Percentiles rank a stretch among this genome's conserved stretches.
phyloP scores from a whole-genome alignment of 1,140 invertebrate genomes.

The Bombyx mori region DNA sequence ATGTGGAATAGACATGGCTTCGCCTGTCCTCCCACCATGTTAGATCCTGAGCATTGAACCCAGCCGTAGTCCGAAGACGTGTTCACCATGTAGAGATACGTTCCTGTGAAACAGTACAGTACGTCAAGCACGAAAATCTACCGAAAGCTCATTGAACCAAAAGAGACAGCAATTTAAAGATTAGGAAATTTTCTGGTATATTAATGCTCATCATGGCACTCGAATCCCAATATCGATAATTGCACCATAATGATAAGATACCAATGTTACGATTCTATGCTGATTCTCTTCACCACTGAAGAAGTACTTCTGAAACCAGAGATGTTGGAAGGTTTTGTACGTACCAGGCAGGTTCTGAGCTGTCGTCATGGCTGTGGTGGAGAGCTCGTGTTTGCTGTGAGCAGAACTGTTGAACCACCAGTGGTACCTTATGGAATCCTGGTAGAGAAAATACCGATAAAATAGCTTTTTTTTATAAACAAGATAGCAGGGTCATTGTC shows the following conservation, averaged over 20 bases:
- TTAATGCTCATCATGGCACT: no score
- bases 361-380: constrained; percentile 24
- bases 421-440: constrained; percentile 48
- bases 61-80: constrained; percentile 82
- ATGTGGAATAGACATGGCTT: constrained; percentile 85
- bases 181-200: no score
- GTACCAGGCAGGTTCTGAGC: constrained; percentile 38
- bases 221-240: no score
- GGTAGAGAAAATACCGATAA: not conserved
- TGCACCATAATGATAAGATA: no score
- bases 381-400: constrained; percentile 46
- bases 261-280: not conserved
- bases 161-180: no score
- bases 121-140: not conserved
- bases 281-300: not conserved
- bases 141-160: no score
- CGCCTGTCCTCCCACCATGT: constrained; percentile 80
- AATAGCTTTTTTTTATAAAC: not conserved
- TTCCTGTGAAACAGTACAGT: constrained; percentile 26
- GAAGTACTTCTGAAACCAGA: not conserved
- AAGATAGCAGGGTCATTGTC: not conserved
- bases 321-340: constrained; percentile 5
- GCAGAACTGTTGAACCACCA: constrained; percentile 63
- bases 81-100: constrained; percentile 51
- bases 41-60: constrained; percentile 82